Percentiles rank a stretch among this genome's conserved stretches.
phyloP scores from a whole-genome alignment of 1,140 invertebrate species.

The Luehdorfia chinensis region DNA sequence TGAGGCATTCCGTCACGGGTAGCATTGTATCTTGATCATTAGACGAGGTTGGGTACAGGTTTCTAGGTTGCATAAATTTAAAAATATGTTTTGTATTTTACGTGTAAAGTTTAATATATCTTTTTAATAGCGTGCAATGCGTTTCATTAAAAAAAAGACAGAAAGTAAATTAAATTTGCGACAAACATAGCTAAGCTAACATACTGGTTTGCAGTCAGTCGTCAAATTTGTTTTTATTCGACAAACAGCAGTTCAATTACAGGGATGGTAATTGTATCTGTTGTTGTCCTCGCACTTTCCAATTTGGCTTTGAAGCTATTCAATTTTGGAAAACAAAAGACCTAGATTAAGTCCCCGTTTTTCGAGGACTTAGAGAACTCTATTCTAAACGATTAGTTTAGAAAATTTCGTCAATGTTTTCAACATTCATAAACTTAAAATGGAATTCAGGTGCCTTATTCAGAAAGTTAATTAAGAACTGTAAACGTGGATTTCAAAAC shows the following conservation, averaged over 20 bases:
- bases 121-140: no score
- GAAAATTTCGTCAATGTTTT: neutral
- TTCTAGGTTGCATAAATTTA: no score
- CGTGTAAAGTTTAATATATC: no score
- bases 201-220: neutral
- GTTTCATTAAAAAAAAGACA: no score
- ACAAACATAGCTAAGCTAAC: neutral
- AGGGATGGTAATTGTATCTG: conserved; percentile 14
- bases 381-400: conserved; percentile 5
- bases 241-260: conserved; percentile 16
- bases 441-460: conserved; percentile 7
- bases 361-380: conserved; percentile 20
- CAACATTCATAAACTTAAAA: neutral
- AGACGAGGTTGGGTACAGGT: no score
- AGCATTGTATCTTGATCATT: no score
- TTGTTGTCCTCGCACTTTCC: conserved; percentile 41
- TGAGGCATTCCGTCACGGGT: no score
- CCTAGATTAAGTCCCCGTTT: conserved; percentile 39
- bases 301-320: conserved; percentile 56
- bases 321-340: conserved; percentile 61
- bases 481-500: conserved; percentile 3
- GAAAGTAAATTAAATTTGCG: no score
- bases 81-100: no score
- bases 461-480: conserved; percentile 5
- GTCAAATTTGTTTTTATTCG: conserved; percentile 17